A percentile compares a stretch with the other conserved stretches of the same genome.
phyloP scores from a whole-genome alignment of 2,888 invertebrate genomes.

The Syritta pipiens region DNA sequence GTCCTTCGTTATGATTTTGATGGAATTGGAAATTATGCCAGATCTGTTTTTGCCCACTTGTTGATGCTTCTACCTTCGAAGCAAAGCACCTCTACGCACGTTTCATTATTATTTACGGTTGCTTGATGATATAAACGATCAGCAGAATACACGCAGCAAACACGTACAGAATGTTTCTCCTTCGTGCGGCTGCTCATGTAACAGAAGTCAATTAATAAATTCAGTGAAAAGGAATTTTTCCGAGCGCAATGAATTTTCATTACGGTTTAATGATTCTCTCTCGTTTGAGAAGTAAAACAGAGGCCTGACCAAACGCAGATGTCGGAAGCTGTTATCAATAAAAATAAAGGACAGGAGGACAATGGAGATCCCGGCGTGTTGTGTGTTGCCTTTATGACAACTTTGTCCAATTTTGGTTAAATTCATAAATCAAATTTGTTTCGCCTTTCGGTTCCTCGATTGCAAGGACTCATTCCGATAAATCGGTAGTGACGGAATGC shows the following conservation, averaged over 20 bases:
- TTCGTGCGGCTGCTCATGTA: not conserved
- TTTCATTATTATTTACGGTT: conserved; percentile 65
- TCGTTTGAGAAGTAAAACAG: too few species aligned
- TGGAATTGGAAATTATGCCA: conserved; percentile 29
- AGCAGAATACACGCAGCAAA: conserved; percentile 48
- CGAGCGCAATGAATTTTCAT: conserved; percentile 67
- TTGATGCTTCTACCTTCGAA: too few species aligned
- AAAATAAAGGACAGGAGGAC: conserved; percentile 11
- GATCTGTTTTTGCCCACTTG: conserved; percentile 1
- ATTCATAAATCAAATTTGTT: conserved; percentile 72
- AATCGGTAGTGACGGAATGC: conserved; percentile 29
- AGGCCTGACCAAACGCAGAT: conserved; percentile 25
- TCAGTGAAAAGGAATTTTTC: conserved; percentile 54
- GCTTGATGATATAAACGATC: conserved; percentile 57
- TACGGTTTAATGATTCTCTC: conserved; percentile 58
- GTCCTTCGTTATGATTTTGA: conserved; percentile 55
- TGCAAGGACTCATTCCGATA: conserved; percentile 18
- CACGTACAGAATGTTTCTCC: conserved; percentile 3
- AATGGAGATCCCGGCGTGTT: conserved; percentile 8
- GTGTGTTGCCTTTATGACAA: conserved; percentile 68
- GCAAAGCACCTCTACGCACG: too few species aligned
- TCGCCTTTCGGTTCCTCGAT: conserved; percentile 32
- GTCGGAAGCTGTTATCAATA: conserved; percentile 64
- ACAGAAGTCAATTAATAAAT: conserved; percentile 65
- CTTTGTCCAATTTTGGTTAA: conserved; percentile 72